Base-by-base conservation (phyloP, 2,113 vertebrate genomes). In the Nesogale talazaci region DNA sequence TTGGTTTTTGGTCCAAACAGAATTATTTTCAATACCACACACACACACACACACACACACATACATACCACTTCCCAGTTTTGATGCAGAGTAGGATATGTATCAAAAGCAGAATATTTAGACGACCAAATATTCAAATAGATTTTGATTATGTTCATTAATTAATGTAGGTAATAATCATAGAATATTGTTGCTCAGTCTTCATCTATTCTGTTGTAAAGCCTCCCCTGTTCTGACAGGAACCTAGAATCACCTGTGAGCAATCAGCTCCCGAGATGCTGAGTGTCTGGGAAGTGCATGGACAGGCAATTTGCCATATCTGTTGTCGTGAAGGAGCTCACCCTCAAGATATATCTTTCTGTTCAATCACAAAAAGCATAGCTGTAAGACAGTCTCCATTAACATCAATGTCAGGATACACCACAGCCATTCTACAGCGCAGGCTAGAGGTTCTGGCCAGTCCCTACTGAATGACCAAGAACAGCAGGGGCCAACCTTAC, bases 381-480 rank as follows among this genome's bases (percentile, higher is more conserved):
- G 25, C 25, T 31, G 38, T 25, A 65, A 8, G 29, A 65, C 36
- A 16, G 17, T 4, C 46, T 19, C 23, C 11, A 14, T 10, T 2
- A 3, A 1, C 10, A 57, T 6, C 25, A 22, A 7, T 5, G 9
- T n/a, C 3, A 2, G 20, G 61, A 29, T 38, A 23, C 4, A 1
- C 14, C 7, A 12, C 10, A 61, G n/a, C 57, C 10, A 12, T 29
- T 4, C 38, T 14, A 84, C 10, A 34, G 42, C 27, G 14, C 9
- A 91, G 17, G 20, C 4, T 36, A 70, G 77, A n/a, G n/a, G n/a
- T n/a, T n/a, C n/a, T n/a, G 3, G 52, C 38, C 19, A 31, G 38
- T 2, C 36, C 22, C 3, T 56, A 61, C n/a, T 0, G 11, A 38
- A 8, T 10, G 10, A 61, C 2, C 11, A 14, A 67, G 27, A 20